Evolutionary conservation across 53 echinoderm and acorn worm genomes (phyloP).

Genomic region (Holothuria leucospilota): DNA sequence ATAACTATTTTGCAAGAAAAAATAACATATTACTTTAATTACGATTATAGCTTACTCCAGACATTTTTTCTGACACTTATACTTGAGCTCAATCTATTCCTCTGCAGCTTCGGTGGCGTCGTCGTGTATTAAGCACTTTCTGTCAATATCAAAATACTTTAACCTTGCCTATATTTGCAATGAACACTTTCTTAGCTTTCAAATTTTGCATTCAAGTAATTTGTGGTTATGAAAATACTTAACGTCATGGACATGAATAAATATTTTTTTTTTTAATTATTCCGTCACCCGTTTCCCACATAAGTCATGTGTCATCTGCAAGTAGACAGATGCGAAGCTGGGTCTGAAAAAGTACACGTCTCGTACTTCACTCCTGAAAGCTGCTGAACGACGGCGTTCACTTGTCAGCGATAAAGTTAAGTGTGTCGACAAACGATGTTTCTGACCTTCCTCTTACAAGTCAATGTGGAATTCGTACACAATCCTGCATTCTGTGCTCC

Average conservation of each 20-base stretch:
- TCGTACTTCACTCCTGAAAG: constrained; percentile 35
- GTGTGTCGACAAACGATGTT: constrained; percentile 24
- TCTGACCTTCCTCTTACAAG: constrained; percentile 45
- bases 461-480: constrained; percentile 12
- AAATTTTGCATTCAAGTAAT: no score
- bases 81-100: no score
- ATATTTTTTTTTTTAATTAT: no score
- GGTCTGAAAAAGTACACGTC: constrained; percentile 51
- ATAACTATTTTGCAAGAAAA: no score
- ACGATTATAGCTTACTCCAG: no score
- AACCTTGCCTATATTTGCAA: no score
- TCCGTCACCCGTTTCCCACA: neutral
- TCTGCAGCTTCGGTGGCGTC: no score
- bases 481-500: constrained; percentile 37
- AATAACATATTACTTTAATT: no score
- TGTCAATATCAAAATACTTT: no score
- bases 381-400: constrained; percentile 33
- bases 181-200: no score
- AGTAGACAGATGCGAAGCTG: constrained; percentile 31
- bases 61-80: no score
- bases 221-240: neutral
- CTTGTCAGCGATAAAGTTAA: constrained; percentile 33
- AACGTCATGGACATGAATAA: neutral
- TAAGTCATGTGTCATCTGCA: constrained; percentile 50
- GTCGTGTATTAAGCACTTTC: no score